Evolutionary conservation across 2,888 invertebrate genomes (phyloP).

Genomic region (Patella ulyssiponensis): DNA sequence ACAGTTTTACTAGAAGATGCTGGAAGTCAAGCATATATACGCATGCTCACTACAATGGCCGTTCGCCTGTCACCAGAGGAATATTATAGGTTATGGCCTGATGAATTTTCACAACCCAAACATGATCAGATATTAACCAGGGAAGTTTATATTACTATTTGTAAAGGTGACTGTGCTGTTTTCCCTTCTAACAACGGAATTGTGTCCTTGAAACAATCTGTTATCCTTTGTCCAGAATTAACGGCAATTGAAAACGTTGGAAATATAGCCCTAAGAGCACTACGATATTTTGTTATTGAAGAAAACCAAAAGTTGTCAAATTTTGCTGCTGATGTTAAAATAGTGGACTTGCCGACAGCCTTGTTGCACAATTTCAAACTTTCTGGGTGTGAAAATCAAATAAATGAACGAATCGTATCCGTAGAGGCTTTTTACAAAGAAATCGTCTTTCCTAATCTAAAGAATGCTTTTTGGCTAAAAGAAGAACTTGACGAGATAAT

Average conservation of each 20-base stretch:
- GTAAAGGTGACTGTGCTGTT: conserved; percentile 6
- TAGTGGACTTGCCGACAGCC: conserved; percentile 26
- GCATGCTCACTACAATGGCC: conserved; percentile 42
- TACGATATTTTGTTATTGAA: conserved; percentile 22
- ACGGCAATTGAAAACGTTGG: conserved; percentile 16
- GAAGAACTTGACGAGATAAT: conserved; percentile 43
- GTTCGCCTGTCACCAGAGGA: background rate
- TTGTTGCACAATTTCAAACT: conserved; percentile 20
- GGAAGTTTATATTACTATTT: conserved; percentile 19
- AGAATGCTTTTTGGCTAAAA: conserved; percentile 16
- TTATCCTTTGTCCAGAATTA: conserved; percentile 43
- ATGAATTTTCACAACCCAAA: background rate
- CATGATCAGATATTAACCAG: conserved; percentile 11
- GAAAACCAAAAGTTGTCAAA: conserved; percentile 21
- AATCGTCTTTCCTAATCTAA: conserved; percentile 47
- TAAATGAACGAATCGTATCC: conserved; percentile 37
- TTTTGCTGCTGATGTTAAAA: conserved; percentile 24
- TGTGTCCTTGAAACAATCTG: conserved; percentile 32
- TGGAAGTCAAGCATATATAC: conserved; percentile 43
- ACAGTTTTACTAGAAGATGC: conserved; percentile 46
- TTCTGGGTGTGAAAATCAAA: conserved; percentile 16
- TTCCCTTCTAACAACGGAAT: background rate
- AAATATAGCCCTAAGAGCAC: conserved; percentile 27
- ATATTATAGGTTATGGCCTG: conserved; percentile 25
- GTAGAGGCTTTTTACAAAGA: conserved; percentile 40